Evolutionary conservation across 2,113 vertebrate species (phyloP).

Genomic region (Hemibagrus wyckioides): DNA sequence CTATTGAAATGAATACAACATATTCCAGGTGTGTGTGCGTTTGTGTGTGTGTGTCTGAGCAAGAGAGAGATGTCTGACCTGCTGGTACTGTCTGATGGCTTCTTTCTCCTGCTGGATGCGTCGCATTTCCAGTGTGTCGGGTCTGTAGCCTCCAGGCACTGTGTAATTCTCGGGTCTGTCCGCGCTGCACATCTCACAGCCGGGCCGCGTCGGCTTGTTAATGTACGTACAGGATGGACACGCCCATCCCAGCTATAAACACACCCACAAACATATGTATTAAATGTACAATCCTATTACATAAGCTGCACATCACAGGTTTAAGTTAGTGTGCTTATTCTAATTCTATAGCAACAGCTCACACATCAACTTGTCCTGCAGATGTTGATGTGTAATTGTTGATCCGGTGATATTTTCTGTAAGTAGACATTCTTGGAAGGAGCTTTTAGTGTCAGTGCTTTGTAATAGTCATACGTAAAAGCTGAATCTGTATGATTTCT

Average conservation of each 20-base stretch:
- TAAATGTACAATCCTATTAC: background rate
- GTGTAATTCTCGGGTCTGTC: constrained; percentile 70
- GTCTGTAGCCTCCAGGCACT: constrained; percentile 63
- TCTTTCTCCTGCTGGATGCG: constrained; percentile 74
- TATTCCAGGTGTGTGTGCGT: background rate
- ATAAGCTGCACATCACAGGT: background rate
- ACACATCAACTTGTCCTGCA: too few relatives aligned
- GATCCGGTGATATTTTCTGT: too few relatives aligned
- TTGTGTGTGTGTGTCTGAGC: background rate
- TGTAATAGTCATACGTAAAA: background rate
- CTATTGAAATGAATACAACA: background rate
- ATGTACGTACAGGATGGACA: constrained; percentile 80
- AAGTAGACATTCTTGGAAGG: background rate
- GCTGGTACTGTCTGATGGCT: constrained; percentile 68
- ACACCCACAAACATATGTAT: constrained; percentile 1
- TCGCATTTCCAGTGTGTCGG: constrained; percentile 63
- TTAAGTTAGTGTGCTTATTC: too few relatives aligned
- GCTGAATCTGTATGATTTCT: background rate
- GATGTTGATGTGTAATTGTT: too few relatives aligned
- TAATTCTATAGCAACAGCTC: too few relatives aligned
- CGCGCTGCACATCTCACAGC: constrained; percentile 82
- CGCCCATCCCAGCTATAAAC: constrained; percentile 72
- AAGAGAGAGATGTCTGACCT: constrained; percentile 62
- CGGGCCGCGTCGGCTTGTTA: constrained; percentile 75
- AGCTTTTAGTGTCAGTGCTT: background rate